Percentiles rank a stretch among this genome's conserved stretches.
Conservation (phyloP, 2,888 invertebrate species). For the Meiosimyza decipiens region DNA sequence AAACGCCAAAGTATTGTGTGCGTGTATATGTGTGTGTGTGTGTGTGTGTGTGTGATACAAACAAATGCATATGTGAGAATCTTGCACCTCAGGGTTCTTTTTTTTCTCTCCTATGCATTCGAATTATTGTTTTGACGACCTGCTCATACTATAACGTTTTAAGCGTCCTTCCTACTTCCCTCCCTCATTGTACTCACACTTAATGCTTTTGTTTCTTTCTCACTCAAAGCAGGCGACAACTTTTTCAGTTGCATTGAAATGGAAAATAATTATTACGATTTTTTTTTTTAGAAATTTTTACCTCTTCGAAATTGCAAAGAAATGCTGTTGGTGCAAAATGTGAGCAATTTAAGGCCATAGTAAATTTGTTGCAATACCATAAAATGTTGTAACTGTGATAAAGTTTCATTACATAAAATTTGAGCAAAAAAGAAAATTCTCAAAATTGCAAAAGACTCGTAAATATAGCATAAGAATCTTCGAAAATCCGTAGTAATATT, state of each 20-base stretch:
- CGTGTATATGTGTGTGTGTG: neutral
- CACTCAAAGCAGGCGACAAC: constrained; percentile 19
- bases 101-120: constrained; percentile 1
- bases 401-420: too few relatives aligned
- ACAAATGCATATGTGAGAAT: neutral
- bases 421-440: too few relatives aligned
- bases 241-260: constrained; percentile 38
- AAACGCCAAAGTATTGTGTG: neutral
- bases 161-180: constrained; percentile 1
- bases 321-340: constrained; percentile 15
- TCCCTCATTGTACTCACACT: neutral
- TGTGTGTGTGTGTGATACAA: neutral
- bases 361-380: constrained; percentile 14
- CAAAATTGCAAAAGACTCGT: too few relatives aligned
- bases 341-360: constrained; percentile 23
- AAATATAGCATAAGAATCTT: too few relatives aligned
- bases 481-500: too few relatives aligned
- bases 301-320: constrained; percentile 10
- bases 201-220: neutral
- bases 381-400: neutral
- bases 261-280: constrained; percentile 40
- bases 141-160: too few relatives aligned
- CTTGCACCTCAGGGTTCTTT: constrained; percentile 6
- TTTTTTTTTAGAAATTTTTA: constrained; percentile 31
- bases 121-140: constrained; percentile 12